Evolutionary conservation across 64 coral and sea anemone genomes (phyloP).

Genomic region (Hydrozoanthus tunicans): DNA sequence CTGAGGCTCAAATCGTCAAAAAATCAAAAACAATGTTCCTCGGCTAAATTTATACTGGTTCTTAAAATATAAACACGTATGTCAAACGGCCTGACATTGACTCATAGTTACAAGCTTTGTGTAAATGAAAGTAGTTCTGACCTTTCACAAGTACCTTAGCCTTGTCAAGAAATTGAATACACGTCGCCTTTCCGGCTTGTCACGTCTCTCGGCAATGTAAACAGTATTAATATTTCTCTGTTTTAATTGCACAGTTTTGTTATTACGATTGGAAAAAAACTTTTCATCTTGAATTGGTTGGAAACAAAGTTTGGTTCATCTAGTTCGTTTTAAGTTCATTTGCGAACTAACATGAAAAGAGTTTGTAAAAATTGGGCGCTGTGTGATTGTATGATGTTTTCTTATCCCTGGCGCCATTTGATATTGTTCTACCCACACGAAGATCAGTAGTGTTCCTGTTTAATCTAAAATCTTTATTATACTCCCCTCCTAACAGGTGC

Average conservation of each 20-base stretch:
- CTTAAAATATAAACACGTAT: too few species aligned
- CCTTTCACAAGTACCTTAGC: too few species aligned
- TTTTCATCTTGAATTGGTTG: neutral
- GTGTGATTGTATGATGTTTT: neutral
- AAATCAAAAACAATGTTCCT: too few species aligned
- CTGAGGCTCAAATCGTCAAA: too few species aligned
- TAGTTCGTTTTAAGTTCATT: neutral
- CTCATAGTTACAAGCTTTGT: too few species aligned
- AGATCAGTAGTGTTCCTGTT: neutral
- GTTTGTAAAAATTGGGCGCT: neutral
- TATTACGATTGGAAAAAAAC: neutral
- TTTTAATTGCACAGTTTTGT: neutral
- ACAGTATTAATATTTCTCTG: neutral
- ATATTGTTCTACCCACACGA: neutral
- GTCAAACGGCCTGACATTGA: too few species aligned
- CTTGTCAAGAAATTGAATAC: too few species aligned
- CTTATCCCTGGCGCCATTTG: neutral
- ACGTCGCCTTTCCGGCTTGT: too few species aligned
- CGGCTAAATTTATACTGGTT: too few species aligned
- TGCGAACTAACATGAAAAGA: neutral
- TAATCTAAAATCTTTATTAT: neutral
- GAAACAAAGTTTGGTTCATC: neutral
- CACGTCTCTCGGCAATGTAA: neutral
- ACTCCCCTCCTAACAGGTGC: neutral
- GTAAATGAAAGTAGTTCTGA: too few species aligned